phyloP scores from a whole-genome alignment of 64 coral and sea anemone species.

The Astreopora myriophthalma region DNA sequence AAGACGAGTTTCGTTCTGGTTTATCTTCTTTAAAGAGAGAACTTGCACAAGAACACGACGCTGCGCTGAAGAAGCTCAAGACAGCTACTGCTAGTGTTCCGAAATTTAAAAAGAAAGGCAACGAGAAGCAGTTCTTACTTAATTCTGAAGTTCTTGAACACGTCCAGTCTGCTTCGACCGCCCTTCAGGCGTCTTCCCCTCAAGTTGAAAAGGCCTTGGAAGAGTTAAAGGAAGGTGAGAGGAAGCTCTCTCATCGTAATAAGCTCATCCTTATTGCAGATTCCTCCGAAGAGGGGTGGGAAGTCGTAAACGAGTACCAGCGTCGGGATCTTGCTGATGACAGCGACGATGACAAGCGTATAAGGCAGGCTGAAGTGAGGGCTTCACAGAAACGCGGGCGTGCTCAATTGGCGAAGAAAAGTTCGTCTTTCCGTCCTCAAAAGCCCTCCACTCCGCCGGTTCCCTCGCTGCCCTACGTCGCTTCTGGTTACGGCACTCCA shows the following conservation, averaged over 20 bases:
- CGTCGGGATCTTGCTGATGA: background rate
- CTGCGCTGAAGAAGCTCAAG: too few species aligned
- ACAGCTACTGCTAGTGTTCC: too few species aligned
- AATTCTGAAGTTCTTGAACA: background rate
- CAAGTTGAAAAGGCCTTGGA: conserved; percentile 9
- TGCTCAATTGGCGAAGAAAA: background rate
- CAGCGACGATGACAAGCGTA: background rate
- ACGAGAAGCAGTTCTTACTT: too few species aligned
- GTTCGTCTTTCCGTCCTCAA: too few species aligned
- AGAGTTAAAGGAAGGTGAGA: conserved; percentile 3
- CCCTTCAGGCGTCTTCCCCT: background rate
- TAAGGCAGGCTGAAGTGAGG: background rate
- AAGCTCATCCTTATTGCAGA: background rate
- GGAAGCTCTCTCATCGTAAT: background rate
- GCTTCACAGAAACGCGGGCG: background rate
- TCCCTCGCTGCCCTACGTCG: too few species aligned
- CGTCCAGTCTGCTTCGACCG: background rate
- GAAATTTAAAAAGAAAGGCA: too few species aligned
- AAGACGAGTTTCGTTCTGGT: too few species aligned
- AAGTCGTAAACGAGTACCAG: background rate
- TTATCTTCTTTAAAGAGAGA: too few species aligned
- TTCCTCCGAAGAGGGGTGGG: background rate
- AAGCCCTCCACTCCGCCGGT: too few species aligned
- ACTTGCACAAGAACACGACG: too few species aligned
- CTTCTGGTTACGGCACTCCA: too few species aligned